Evolutionary conservation across 2,113 vertebrate species (phyloP).

Genomic region (Collichthys lucidus): DNA sequence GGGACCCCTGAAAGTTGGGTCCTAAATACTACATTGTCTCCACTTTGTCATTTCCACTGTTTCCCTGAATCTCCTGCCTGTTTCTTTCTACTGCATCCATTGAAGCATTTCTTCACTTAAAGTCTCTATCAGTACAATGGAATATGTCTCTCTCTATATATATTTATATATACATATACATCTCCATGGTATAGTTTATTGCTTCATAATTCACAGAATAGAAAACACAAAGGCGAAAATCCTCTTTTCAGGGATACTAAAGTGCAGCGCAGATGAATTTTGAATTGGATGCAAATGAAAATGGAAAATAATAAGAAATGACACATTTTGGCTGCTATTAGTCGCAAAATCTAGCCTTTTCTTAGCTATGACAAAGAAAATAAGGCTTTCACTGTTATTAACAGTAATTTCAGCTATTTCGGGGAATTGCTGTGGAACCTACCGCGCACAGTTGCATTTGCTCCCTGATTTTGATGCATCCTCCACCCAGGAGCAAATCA

Average conservation of each 20-base stretch:
- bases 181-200: slow-evolving; percentile 29
- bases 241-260: slow-evolving; percentile 44
- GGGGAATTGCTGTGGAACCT: slow-evolving; percentile 49
- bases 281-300: slow-evolving; percentile 74
- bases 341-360: slow-evolving; percentile 43
- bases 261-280: slow-evolving; percentile 69
- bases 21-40: slow-evolving; percentile 12
- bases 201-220: slow-evolving; percentile 52
- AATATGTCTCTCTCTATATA: slow-evolving; percentile 4
- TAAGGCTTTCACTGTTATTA: slow-evolving; percentile 70
- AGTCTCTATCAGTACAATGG: slow-evolving; percentile 13
- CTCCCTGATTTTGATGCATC: slow-evolving; percentile 70
- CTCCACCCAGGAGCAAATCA: slow-evolving; percentile 71
- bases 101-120: slow-evolving; percentile 34
- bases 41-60: slow-evolving; percentile 21
- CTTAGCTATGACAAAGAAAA: slow-evolving; percentile 55
- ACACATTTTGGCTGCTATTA: slow-evolving; percentile 63
- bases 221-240: slow-evolving; percentile 59
- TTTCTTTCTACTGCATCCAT: neutral
- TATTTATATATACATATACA: neutral
- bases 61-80: neutral
- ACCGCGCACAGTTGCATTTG: slow-evolving; percentile 52
- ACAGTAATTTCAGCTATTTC: slow-evolving; percentile 63
- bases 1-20: slow-evolving; percentile 14
- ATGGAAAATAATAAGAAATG: slow-evolving; percentile 71